Base-by-base conservation (phyloP, 2,888 invertebrate species). In the Thereva nobilitata region DNA sequence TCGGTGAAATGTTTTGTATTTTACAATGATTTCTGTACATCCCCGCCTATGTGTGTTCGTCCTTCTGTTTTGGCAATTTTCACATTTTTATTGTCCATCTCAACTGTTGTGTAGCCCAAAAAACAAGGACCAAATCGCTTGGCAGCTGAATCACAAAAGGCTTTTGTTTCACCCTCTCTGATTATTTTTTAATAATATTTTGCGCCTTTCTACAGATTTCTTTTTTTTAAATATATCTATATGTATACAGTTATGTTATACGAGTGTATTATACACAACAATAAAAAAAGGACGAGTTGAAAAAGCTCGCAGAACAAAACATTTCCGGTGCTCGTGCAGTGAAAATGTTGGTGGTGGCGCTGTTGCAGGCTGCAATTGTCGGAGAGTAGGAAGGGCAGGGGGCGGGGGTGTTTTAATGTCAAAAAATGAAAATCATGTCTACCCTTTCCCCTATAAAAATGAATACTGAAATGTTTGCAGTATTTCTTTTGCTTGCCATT, bases 111-210 rank as follows among this genome's bases (percentile, higher is more conserved):
- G 12, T 59, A 49, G 45, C 44, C 35, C 59, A 45, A 23, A 23
- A 59, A 59, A 59, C 59, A 59, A 59, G 59, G 59, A 47, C 59
- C 59, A 59, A 59, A 59, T 59, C 59, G 59, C 47, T 47, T 59
- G 59, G 59, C 59, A 59, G 59, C 56, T 40, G 38, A 35, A 59
- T 38, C 38, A 59, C 59, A 59, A 59, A 59, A 59, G 59, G 47
- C 59, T 40, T 59, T 59, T 59, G 59, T 59, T 59, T 59, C 45
- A 59, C 59, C 23, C 23, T 59, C 59, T 59, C 59, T 59, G 59
- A 59, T 59, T 59, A 59, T 59, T 59, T 59, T 59, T 59, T 59
- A 59, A 59, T 59, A 59, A 59, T 49, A 59, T 59, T 59, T 45
- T 49, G 49, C 59, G 23, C 59, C 59, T 59, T 59, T 59, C 38